A percentile compares a stretch with the other conserved stretches of the same genome.
phyloP scores from a whole-genome alignment of 2,888 invertebrate species.

The Trilocha varians region DNA sequence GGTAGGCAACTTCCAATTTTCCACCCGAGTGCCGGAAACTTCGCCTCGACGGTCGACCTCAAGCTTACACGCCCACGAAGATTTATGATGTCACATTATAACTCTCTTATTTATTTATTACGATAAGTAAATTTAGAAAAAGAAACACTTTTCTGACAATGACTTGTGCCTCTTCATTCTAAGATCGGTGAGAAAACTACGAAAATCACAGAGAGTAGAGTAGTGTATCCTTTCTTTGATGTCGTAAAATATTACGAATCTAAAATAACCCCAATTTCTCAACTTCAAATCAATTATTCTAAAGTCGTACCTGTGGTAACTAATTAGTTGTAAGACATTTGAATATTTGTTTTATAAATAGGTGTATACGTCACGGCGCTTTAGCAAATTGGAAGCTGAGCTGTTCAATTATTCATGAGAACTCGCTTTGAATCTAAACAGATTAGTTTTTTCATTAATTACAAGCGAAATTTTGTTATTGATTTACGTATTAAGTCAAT shows the following conservation, averaged over 20 bases:
- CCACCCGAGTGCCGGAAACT: slow-evolving; percentile 18
- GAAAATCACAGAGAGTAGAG: too few relatives aligned
- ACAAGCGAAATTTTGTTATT: slow-evolving; percentile 18
- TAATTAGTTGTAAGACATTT: neutral
- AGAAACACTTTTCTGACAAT: too few relatives aligned
- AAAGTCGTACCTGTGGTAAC: neutral
- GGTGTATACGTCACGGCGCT: slow-evolving; percentile 21
- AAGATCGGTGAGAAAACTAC: too few relatives aligned
- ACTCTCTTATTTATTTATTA: slow-evolving; percentile 1
- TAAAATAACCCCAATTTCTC: too few relatives aligned
- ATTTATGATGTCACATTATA: slow-evolving; percentile 12
- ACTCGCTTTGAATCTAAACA: slow-evolving; percentile 34
- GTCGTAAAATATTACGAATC: too few relatives aligned
- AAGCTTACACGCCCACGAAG: slow-evolving; percentile 15
- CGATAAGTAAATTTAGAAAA: slow-evolving; percentile 1
- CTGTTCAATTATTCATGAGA: slow-evolving; percentile 31
- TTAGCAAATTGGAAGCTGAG: slow-evolving; percentile 20
- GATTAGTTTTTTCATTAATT: slow-evolving; percentile 38
- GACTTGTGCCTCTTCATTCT: too few relatives aligned
- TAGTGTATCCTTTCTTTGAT: too few relatives aligned
- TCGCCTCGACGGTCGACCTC: slow-evolving; percentile 10
- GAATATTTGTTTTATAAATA: slow-evolving; percentile 13
- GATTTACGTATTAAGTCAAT: neutral
- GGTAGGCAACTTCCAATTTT: slow-evolving; percentile 19
- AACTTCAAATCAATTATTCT: too few relatives aligned